phyloP scores from a whole-genome alignment of 2,113 vertebrate genomes.

The Lepisosteus osseus region DNA sequence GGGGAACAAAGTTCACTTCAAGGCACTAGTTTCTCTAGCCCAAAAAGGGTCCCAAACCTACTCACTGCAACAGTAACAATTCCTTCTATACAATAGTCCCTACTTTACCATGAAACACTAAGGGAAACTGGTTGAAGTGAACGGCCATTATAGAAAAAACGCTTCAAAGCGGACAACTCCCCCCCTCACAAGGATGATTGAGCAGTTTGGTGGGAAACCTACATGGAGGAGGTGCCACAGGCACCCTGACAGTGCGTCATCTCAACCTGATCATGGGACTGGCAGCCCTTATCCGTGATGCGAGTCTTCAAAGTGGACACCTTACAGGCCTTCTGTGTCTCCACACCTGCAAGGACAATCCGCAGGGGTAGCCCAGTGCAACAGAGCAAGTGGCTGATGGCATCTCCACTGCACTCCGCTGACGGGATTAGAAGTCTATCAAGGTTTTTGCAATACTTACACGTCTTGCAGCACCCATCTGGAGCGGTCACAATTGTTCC shows the following conservation, averaged over 20 bases:
- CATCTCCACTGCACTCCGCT: not conserved
- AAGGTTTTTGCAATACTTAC: slow-evolving; percentile 69
- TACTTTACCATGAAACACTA: too few relatives aligned
- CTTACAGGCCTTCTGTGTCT: slow-evolving; percentile 58
- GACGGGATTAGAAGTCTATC: not conserved
- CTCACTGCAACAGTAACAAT: too few relatives aligned
- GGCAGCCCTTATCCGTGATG: slow-evolving; percentile 56
- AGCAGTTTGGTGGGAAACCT: slow-evolving; percentile 42
- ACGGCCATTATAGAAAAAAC: too few relatives aligned
- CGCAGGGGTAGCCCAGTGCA: too few relatives aligned
- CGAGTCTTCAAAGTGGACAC: slow-evolving; percentile 24
- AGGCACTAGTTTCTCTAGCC: too few relatives aligned
- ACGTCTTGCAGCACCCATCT: slow-evolving; percentile 82
- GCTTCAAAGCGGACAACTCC: too few relatives aligned
- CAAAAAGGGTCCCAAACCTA: too few relatives aligned
- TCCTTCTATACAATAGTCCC: too few relatives aligned
- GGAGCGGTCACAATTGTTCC: slow-evolving; percentile 69
- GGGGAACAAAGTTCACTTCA: too few relatives aligned
- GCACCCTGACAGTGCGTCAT: slow-evolving; percentile 79
- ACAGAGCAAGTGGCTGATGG: not conserved
- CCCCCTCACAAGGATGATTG: too few relatives aligned
- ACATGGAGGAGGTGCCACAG: slow-evolving; percentile 80
- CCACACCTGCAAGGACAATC: slow-evolving; percentile 48
- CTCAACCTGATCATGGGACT: slow-evolving; percentile 52
- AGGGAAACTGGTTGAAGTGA: too few relatives aligned